Base-by-base conservation (phyloP, 2,888 invertebrate genomes). In the Cartodere bifasciata region DNA sequence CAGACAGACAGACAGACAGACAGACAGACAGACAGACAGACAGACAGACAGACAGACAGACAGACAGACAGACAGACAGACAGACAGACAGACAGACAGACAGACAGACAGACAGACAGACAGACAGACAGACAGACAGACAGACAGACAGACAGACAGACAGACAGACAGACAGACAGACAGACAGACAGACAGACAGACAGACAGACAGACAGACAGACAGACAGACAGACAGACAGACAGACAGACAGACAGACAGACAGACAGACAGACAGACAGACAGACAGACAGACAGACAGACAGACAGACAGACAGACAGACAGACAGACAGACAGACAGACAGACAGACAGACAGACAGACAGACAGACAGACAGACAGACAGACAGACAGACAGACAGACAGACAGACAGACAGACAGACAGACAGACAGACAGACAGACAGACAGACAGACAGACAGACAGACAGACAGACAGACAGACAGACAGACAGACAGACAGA, bases 31-130 rank as follows among this genome's bases (percentile, higher is more conserved):
- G 28, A 32, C 13, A 32, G 28, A 31, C 22, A 32, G 29, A 32
- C 32, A 32, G 29, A 31, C 32, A 32, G 32, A 32, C 28, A 32
- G 21, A 31, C 21, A 32, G 32, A 32, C 32, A 32, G 29, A 31
- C 28, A 32, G 28, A 31, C 32, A 32, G 32, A 31, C 32, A 32
- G 29, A 32, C 32, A 32, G 29, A 31, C 32, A 32, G 16, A 30
- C 13, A 32, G 28, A 20, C 32, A 30, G 32, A 32, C 29, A 30
- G 29, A 31, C 32, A 30, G 29, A 32, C 32, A 30, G 29, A 31
- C 32, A 30, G 29, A 32, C 28, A 30, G 32, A 31, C 32, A 30
- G 22, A 32, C 22, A 30, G 20, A 20, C 20, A 20, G 20, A 20
- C 20, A 20, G 20, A 20, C 20, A 20, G 20, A 20, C 20, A 20